Percentiles rank a stretch among this genome's conserved stretches.
These are phyloP conservation scores for Gambusia affinis DNA, from an alignment of 2,113 vertebrate genomes.

Conservation along the genomic window DNA sequence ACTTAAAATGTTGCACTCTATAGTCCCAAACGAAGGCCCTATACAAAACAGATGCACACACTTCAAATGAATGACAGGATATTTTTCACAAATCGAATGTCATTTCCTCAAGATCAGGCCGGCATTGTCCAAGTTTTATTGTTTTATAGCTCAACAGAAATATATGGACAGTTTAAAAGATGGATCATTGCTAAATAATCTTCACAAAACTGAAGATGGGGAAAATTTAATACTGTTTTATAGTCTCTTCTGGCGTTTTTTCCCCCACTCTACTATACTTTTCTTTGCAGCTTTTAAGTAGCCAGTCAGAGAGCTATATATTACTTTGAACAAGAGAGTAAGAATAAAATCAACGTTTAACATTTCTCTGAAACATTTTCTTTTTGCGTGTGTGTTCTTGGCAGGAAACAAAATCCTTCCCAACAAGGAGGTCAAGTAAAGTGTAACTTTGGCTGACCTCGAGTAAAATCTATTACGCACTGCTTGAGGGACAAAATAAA, in stretches of 20 bases:
- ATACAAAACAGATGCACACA: too few species aligned
- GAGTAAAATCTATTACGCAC: constrained; percentile 26
- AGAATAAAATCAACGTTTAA: constrained; percentile 1
- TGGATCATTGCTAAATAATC: not conserved
- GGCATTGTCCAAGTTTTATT: not conserved
- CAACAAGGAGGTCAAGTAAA: constrained; percentile 44
- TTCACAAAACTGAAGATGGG: not conserved
- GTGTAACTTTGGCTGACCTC: constrained; percentile 27
- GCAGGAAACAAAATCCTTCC: constrained; percentile 3
- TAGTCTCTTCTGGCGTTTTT: not conserved
- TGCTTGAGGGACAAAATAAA: constrained; percentile 27
- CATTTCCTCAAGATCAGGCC: not conserved
- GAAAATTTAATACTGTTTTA: not conserved
- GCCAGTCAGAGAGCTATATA: constrained; percentile 2
- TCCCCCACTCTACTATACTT: not conserved
- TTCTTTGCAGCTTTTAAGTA: constrained; percentile 8
- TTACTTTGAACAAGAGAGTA: constrained; percentile 2
- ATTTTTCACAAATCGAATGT: not conserved
- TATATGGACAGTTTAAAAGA: not conserved
- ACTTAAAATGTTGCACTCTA: too few species aligned
- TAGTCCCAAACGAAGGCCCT: too few species aligned
- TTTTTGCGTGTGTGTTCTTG: not conserved
- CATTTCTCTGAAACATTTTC: constrained; percentile 27
- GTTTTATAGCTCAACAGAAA: not conserved
- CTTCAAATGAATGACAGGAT: too few species aligned